Evolutionary conservation across 2,888 invertebrate species (phyloP), one percentile per base, ranked within the genome.

Genomic region (Apotomis betuletana): DNA sequence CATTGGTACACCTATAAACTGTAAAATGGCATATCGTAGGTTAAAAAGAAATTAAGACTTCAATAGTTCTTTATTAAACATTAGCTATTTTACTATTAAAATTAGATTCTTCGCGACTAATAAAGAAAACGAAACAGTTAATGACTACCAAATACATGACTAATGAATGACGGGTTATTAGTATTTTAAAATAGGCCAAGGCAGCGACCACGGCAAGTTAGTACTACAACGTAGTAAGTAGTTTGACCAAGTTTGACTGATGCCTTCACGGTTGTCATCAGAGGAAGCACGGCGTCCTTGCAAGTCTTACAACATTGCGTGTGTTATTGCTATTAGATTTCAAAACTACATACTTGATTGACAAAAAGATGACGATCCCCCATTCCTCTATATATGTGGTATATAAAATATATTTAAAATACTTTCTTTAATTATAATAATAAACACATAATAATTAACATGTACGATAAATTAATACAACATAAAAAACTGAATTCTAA

Each of bases 151-250:
- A 51, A 60, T 62, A 62, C 54, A 46, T 57, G 55, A 62, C 69
- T 69, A 58, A 57, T 58, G 38, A 58, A 57, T 58, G 38, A 58
- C 38, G 0, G 12, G 38, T 51, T 58, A 27, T 58, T 58, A 58
- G 44, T 9, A 62, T 57, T 69, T 27, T 63, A 44, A 52, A 70
- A 59, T 38, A 46, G 64, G 64, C 65, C 70, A 65, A 70, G 70
- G 64, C n/a, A 27, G 27, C 2, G 27, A 27, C 27, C 27, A 27
- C 27, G 27, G 27, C 27, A 2, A 27, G 27, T 27, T 27, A 27
- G 27, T 27, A 27, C 27, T 27, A 27, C 27, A 27, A 27, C 27
- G 27, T 27, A 13, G 8, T 12, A 41, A 49, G 10, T 44, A 44
- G 3, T 57, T 46, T 10, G n/a, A 12, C 13, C 46, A 57, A 15